These are phyloP conservation scores for Varanus salvator DNA, from an alignment of 2,113 vertebrate genomes.

Conservation along the genomic window DNA sequence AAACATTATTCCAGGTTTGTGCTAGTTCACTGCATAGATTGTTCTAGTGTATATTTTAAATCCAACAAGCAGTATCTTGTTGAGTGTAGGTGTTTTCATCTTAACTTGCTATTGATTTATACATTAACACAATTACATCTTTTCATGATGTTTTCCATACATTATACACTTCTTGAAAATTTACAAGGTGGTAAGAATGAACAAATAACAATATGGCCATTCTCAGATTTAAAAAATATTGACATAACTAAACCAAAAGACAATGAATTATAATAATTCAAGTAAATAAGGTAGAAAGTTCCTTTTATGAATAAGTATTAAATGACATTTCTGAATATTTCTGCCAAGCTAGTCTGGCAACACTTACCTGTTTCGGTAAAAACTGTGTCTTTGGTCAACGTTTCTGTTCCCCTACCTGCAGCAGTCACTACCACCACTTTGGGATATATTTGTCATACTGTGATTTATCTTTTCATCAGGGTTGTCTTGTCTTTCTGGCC, in stretches of 20 bases:
- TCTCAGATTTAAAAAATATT: neutral
- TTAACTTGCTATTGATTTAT: neutral
- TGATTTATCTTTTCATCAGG: neutral
- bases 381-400: neutral
- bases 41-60: neutral
- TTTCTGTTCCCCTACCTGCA: neutral
- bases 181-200: neutral
- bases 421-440: no score
- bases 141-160: neutral
- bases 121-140: neutral
- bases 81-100: neutral
- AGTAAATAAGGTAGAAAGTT: neutral
- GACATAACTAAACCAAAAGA: neutral
- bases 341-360: neutral
- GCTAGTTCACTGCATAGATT: neutral
- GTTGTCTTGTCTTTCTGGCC: conserved; percentile 4
- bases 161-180: neutral
- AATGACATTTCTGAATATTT: neutral
- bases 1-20: neutral
- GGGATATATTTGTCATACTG: neutral
- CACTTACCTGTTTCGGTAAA: neutral
- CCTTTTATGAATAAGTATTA: neutral
- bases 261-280: neutral
- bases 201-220: neutral
- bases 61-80: neutral